A percentile compares a stretch with the other conserved stretches of the same genome.
phyloP scores from a whole-genome alignment of 2,888 invertebrate species.

The Apotomis turbidana region DNA sequence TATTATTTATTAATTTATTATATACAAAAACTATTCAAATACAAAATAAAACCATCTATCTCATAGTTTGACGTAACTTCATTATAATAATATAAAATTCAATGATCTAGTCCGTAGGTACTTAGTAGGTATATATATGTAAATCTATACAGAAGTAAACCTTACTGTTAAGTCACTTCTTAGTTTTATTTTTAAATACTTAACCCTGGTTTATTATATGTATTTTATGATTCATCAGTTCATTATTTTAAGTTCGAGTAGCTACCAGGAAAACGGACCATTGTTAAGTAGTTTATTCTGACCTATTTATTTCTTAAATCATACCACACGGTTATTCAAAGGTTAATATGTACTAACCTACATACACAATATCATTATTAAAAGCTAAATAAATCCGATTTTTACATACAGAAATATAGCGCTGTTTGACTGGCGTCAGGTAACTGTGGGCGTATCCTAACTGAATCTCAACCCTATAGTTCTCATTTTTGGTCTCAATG shows the following conservation, averaged over 20 bases:
- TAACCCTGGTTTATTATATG: neutral
- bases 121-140: too few species aligned
- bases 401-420: neutral
- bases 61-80: too few species aligned
- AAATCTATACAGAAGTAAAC: too few species aligned
- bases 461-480: too few species aligned
- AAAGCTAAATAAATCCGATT: neutral
- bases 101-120: too few species aligned
- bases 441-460: too few species aligned
- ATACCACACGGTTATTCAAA: conserved; percentile 17
- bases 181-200: conserved; percentile 4
- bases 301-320: conserved; percentile 26
- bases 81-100: too few species aligned
- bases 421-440: neutral
- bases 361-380: neutral
- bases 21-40: too few species aligned
- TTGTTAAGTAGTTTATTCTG: conserved; percentile 1
- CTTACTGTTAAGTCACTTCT: neutral
- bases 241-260: conserved; percentile 21
- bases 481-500: too few species aligned
- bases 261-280: conserved; percentile 29
- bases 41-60: too few species aligned
- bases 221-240: conserved; percentile 29
- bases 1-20: too few species aligned
- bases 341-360: neutral